A percentile compares a stretch with the other conserved stretches of the same genome.
These are phyloP conservation scores for Malurus cyaneus DNA, from an alignment of 2,113 vertebrate species.

Conservation along the genomic window DNA sequence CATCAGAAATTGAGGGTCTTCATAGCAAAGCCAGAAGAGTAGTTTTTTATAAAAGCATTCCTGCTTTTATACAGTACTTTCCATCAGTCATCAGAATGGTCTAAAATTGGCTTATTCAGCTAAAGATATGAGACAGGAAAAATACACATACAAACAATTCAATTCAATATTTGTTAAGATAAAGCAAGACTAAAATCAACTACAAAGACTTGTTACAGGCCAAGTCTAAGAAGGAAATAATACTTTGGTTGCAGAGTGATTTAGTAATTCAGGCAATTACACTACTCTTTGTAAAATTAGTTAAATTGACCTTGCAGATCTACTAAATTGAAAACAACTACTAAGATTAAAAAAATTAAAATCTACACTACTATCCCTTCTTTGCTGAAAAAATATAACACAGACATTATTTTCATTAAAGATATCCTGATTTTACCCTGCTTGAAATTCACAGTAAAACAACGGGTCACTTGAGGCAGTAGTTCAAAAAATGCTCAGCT, in stretches of 20 bases:
- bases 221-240: background rate
- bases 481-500: constrained; percentile 10
- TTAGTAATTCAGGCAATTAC: background rate
- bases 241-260: background rate
- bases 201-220: background rate
- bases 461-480: background rate
- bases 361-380: background rate
- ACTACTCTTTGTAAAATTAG: background rate
- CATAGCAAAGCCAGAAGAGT: background rate
- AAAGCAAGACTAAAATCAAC: background rate
- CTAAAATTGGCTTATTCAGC: background rate
- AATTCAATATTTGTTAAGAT: background rate
- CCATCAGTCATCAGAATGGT: background rate
- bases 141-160: background rate
- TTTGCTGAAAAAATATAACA: background rate
- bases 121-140: background rate
- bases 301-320: background rate
- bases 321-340: background rate
- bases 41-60: no score
- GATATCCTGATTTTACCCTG: background rate
- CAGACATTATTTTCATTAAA: background rate
- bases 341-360: background rate
- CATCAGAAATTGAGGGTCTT: background rate
- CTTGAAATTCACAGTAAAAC: background rate
- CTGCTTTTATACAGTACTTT: background rate